Evolutionary conservation across 2,888 invertebrate species (phyloP).

Genomic region (Zygaena filipendulae): DNA sequence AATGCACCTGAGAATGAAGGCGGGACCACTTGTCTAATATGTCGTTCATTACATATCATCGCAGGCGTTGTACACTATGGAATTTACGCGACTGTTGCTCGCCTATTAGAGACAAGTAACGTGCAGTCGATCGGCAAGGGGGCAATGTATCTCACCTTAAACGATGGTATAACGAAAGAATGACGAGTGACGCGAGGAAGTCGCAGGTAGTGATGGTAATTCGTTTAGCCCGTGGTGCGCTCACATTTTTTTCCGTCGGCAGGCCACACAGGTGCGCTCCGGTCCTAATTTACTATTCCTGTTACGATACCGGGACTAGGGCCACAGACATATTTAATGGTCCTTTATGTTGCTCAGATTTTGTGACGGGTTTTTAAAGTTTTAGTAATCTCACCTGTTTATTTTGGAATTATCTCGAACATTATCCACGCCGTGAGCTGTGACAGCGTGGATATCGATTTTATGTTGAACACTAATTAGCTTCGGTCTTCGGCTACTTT

Average conservation of each 20-base stretch:
- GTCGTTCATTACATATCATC: conserved; percentile 56
- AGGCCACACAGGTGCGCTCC: conserved; percentile 64
- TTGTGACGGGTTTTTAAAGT: conserved; percentile 28
- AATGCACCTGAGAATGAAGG: conserved; percentile 68
- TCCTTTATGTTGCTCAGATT: conserved; percentile 34
- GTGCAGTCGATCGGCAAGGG: too few species aligned
- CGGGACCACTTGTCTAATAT: conserved; percentile 64
- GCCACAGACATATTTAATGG: conserved; percentile 39
- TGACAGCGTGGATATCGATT: too few species aligned
- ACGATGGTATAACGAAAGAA: too few species aligned
- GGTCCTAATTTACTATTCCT: conserved; percentile 60
- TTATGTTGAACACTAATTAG: too few species aligned
- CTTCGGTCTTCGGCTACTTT: too few species aligned
- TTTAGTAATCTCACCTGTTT: too few species aligned
- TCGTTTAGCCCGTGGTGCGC: conserved; percentile 64
- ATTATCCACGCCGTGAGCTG: too few species aligned
- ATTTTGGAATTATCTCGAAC: too few species aligned
- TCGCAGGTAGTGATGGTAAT: conserved; percentile 64
- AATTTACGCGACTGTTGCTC: too few species aligned
- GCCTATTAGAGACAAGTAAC: too few species aligned
- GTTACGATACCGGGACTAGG: conserved; percentile 36
- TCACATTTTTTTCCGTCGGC: conserved; percentile 48
- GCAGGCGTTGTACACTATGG: too few species aligned
- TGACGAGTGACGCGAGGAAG: too few species aligned
- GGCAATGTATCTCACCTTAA: conserved; percentile 8